phyloP scores from a whole-genome alignment of 2,113 vertebrate species.

The Salvelinus namaycush region DNA sequence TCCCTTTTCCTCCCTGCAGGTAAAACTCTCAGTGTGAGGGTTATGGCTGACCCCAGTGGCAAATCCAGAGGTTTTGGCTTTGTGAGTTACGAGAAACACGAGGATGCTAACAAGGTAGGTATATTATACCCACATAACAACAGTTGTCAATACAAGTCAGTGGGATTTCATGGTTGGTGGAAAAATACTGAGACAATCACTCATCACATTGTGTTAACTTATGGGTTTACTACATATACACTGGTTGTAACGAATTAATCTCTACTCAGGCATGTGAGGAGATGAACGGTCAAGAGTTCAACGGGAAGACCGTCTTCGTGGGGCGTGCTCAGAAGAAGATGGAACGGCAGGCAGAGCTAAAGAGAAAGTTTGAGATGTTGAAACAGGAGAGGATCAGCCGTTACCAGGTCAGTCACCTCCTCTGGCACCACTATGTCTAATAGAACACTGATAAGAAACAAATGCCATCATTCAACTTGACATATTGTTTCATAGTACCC shows the following conservation, averaged over 20 bases:
- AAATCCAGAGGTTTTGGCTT: conserved; percentile 99
- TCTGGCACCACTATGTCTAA: neutral
- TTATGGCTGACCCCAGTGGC: conserved; percentile 93
- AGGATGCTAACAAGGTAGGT: conserved; percentile 99
- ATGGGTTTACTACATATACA: neutral
- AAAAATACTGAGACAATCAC: too few relatives aligned
- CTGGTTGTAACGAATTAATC: neutral
- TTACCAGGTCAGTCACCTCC: conserved; percentile 83
- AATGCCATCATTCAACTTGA: neutral
- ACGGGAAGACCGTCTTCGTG: conserved; percentile 93
- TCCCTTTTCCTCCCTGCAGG: conserved; percentile 70
- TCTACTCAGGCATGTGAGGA: conserved; percentile 90
- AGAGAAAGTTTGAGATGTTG: conserved; percentile 92
- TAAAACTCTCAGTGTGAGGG: conserved; percentile 96
- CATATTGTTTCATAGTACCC: neutral
- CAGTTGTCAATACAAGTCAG: neutral
- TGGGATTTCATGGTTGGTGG: neutral
- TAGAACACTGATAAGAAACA: neutral
- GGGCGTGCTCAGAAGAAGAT: conserved; percentile 98
- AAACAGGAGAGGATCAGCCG: conserved; percentile 97
- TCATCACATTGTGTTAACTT: neutral
- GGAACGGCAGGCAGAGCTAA: conserved; percentile 95
- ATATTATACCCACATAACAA: conserved; percentile 14
- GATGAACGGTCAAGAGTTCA: conserved; percentile 96
- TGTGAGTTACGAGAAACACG: conserved; percentile 97